These are phyloP conservation scores for Melanophora roralis DNA, from an alignment of 2,888 invertebrate genomes.

Conservation along the genomic window DNA sequence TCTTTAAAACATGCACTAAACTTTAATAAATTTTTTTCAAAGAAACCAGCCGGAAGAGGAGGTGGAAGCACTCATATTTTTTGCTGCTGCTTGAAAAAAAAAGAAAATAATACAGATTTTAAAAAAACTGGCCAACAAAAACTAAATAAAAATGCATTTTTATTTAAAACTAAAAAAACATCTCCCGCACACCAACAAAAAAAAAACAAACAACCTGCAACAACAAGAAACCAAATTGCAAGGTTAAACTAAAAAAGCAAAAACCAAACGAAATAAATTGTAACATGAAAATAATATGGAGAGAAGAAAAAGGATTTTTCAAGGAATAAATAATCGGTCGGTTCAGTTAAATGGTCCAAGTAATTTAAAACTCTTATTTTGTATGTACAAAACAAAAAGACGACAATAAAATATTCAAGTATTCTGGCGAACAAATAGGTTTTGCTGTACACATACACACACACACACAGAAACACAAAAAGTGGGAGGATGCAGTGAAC, in stretches of 20 bases:
- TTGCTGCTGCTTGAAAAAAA: constrained; percentile 2
- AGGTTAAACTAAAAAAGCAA: constrained; percentile 30
- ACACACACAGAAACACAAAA: constrained; percentile 67
- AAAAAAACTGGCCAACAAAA: background rate
- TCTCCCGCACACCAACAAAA: constrained; percentile 65
- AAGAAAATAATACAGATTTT: constrained; percentile 22
- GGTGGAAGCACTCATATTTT: constrained; percentile 69
- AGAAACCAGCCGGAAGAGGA: constrained; percentile 73
- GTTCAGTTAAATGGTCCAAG: constrained; percentile 4
- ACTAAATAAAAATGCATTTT: constrained; percentile 43
- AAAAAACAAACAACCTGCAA: constrained; percentile 21
- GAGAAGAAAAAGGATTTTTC: constrained; percentile 21
- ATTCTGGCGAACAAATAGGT: constrained; percentile 15
- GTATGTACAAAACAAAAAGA: constrained; percentile 15
- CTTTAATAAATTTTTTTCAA: background rate
- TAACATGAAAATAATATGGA: constrained; percentile 53
- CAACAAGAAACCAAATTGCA: constrained; percentile 42
- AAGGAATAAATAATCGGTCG: constrained; percentile 21
- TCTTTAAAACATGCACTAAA: constrained; percentile 21
- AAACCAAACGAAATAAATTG: constrained; percentile 47
- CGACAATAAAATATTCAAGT: constrained; percentile 56
- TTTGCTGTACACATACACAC: background rate
- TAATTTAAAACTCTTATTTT: constrained; percentile 50
- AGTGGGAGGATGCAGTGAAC: constrained; percentile 76
- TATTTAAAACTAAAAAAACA: constrained; percentile 41